Evolutionary conservation across 2,797 vertebrate species (phyloP).

Genomic region (Siniperca obscura): DNA sequence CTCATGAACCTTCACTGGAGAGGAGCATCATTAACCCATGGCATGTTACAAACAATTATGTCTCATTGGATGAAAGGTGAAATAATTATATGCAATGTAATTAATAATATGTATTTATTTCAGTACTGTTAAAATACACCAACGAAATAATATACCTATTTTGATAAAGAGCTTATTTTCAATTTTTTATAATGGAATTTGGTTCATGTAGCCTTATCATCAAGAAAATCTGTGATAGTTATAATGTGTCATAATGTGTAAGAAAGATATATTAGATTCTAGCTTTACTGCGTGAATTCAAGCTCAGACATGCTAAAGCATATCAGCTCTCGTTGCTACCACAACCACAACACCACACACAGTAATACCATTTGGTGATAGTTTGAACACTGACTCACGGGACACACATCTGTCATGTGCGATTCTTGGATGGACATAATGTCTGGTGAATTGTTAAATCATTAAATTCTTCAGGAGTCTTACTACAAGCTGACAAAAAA

Average conservation of each 20-base stretch:
- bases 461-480: conserved; percentile 7
- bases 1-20: conserved; percentile 40
- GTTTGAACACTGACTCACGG: conserved; percentile 33
- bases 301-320: neutral
- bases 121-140: neutral
- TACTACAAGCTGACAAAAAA: neutral
- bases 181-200: neutral
- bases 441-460: conserved; percentile 41
- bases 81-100: neutral
- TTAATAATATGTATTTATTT: conserved; percentile 1
- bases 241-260: neutral
- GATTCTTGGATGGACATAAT: conserved; percentile 31
- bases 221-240: neutral
- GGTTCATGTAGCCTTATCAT: neutral
- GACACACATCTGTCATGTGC: conserved; percentile 35
- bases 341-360: conserved; percentile 21
- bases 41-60: conserved; percentile 18
- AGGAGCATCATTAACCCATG: conserved; percentile 21
- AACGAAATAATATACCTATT: neutral
- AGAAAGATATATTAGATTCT: conserved; percentile 10
- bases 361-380: conserved; percentile 27
- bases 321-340: conserved; percentile 11
- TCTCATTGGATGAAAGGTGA: conserved; percentile 19
- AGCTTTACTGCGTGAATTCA: conserved; percentile 13
- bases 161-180: neutral